phyloP scores from a whole-genome alignment of 2,888 invertebrate species.

The Agrilus cyanescens region DNA sequence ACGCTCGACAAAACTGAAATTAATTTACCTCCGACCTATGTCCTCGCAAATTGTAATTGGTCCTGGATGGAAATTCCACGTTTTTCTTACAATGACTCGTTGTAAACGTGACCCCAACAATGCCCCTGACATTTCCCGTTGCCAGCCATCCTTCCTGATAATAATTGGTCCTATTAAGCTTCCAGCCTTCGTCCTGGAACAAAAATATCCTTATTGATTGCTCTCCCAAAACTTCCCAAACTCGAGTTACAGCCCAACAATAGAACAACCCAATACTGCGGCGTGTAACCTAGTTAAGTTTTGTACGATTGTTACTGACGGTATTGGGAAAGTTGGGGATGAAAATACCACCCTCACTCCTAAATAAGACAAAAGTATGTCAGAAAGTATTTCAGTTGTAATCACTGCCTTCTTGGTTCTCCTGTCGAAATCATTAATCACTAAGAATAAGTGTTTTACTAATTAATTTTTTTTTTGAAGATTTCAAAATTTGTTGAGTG shows the following conservation, averaged over 20 bases:
- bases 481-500: too few species aligned
- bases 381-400: too few species aligned
- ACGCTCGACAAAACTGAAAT: too few species aligned
- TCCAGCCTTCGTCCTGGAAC: constrained; percentile 86
- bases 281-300: neutral
- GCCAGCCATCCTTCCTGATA: constrained; percentile 98
- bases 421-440: too few species aligned
- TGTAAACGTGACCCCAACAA: constrained; percentile 93
- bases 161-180: constrained; percentile 86
- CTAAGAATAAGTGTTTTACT: too few species aligned
- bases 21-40: constrained; percentile 84
- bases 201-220: neutral
- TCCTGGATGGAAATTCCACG: constrained; percentile 75
- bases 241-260: neutral
- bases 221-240: neutral
- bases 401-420: too few species aligned
- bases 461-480: too few species aligned
- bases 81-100: constrained; percentile 84
- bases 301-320: neutral
- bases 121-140: constrained; percentile 85
- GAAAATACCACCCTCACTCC: too few species aligned
- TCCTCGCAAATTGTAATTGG: constrained; percentile 94
- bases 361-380: too few species aligned
- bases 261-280: neutral
- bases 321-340: too few species aligned